Base-by-base conservation (phyloP, 2,113 vertebrate species). In the Rutilus rutilus region DNA sequence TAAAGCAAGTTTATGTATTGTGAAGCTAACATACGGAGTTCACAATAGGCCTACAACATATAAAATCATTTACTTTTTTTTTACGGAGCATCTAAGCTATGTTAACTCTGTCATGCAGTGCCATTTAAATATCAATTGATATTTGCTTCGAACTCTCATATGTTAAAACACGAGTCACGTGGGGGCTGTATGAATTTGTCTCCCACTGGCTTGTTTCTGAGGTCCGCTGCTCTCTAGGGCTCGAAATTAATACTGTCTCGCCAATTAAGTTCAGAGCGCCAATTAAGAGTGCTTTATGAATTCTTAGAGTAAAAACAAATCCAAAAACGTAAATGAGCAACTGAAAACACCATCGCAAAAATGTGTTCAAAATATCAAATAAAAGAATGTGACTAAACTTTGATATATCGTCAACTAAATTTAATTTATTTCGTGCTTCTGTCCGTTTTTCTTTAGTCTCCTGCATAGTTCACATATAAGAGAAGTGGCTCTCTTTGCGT, bases 251-350 rank as follows among this genome's bases (percentile, higher is more conserved):
- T 88, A 89, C 86, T 67, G 87, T 80, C 88, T 90, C 75, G 84
- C 92, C 93, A 94, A 93, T 93, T 95, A 94, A 92, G 89, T 92
- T 91, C 86, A 90, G 88, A 85, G 92, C 91, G 93, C 93, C 94
- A 95, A 95, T 95, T 95, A 94, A 87, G 87, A 88, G 88, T 87
- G 84, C 89, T 89, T 92, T 90, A 87, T 54, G 23, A 83, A 88
- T 93, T 93, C 92, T 93, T 96, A 27, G 7, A 42, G 9, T 36
- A 59, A 71, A 83, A 73, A 73, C 27, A 71, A 71, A 82, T 23
- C 7, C 21, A 23, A 71, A 71, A 67, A 71, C 21, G 2, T 71
- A 71, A 71, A 71, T 71, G 67, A 71, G 67, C 67, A 57, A 42
- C 21, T 15, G 21, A 79, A 60, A n/a, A 52, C 15, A 9, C 4